Base-by-base conservation (phyloP, 2,797 vertebrate species). In the Distichodus sexfasciatus region DNA sequence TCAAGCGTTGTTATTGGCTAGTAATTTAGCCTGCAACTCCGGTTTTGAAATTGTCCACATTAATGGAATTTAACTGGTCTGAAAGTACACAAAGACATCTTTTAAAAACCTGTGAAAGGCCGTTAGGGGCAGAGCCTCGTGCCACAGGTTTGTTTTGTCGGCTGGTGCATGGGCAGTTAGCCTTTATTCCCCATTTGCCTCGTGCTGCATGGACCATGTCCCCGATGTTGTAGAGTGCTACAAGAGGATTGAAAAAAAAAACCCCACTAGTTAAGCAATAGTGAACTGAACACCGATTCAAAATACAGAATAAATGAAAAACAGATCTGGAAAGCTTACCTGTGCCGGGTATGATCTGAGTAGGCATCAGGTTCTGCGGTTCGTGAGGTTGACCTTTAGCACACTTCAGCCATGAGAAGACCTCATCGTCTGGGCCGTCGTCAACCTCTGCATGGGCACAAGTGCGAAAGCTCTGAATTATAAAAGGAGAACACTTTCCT, bases 121-220 rank as follows among this genome's bases (percentile, higher is more conserved):
- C 97, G 74, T 99, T 99, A 61, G 96, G 95, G 77, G 96, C 94
- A 80, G 91, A 91, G 9, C 94, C 93, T 79, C 96, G 95, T 80
- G 94, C 82, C 26, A 94, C 90, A 0, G 96, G 93, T 89, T 96
- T 98, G 70, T 81, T 94, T 77, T 98, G 93, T 76, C 96, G 93
- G 88, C 87, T 98, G 81, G 96, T 93, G 83, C 97, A 99, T 0
- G 97, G 97, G 79, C 97, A 99, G 50, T 99, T 99, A 9, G 97
- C 97, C 91, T 99, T 99, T 82, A 99, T 99, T 68, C 97, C 97
- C 97, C 97, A 99, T 72, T 98, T 99, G 62, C 97, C 97, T 82
- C 97, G 92, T 23, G 96, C 96, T 80, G 95, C 92, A 62, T 99
- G 97, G 72, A 99, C 97, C 97, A 99, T 96, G 82, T 99, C 97